Conservation (phyloP, 2,888 invertebrate species). For the Bedellia somnulentella region DNA sequence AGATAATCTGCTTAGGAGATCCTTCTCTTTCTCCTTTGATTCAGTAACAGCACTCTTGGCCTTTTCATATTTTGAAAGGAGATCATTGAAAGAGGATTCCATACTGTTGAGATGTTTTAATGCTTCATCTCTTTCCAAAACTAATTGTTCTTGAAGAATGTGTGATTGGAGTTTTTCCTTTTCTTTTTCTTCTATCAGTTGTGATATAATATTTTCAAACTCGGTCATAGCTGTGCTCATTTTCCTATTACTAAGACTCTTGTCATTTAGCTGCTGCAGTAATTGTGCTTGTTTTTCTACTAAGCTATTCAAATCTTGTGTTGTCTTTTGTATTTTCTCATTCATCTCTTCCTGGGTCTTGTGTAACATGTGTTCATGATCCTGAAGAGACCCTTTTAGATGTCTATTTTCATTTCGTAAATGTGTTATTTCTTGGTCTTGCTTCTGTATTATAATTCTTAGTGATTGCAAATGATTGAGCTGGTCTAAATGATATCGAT, state of each 20-base stretch:
- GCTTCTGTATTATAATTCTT: conserved; percentile 34
- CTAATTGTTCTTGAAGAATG: conserved; percentile 45
- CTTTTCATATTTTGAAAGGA: conserved; percentile 65
- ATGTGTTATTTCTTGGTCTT: conserved; percentile 37
- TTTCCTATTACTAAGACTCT: conserved; percentile 37
- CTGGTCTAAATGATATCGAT: conserved; percentile 21
- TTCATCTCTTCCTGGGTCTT: conserved; percentile 28
- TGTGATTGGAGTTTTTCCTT: conserved; percentile 58
- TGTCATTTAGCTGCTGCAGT: conserved; percentile 34
- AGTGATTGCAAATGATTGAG: conserved; percentile 33
- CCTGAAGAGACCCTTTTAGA: conserved; percentile 31
- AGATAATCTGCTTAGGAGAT: conserved; percentile 65
- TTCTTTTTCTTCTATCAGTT: conserved; percentile 72
- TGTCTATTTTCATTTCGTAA: conserved; percentile 40
- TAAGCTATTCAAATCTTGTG: conserved; percentile 27
- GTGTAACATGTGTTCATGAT: conserved; percentile 27
- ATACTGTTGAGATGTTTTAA: conserved; percentile 60
- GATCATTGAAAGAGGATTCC: conserved; percentile 66
- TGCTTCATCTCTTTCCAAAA: conserved; percentile 60
- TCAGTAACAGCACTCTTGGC: conserved; percentile 60
- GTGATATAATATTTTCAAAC: conserved; percentile 78
- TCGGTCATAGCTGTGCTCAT: conserved; percentile 74
- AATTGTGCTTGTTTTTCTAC: conserved; percentile 29
- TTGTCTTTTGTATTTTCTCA: conserved; percentile 31
- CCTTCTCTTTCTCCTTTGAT: conserved; percentile 64